A percentile compares a stretch with the other conserved stretches of the same genome.
Evolutionary conservation across 2,888 invertebrate genomes (phyloP).

Genomic region (Corythucha ciliata): DNA sequence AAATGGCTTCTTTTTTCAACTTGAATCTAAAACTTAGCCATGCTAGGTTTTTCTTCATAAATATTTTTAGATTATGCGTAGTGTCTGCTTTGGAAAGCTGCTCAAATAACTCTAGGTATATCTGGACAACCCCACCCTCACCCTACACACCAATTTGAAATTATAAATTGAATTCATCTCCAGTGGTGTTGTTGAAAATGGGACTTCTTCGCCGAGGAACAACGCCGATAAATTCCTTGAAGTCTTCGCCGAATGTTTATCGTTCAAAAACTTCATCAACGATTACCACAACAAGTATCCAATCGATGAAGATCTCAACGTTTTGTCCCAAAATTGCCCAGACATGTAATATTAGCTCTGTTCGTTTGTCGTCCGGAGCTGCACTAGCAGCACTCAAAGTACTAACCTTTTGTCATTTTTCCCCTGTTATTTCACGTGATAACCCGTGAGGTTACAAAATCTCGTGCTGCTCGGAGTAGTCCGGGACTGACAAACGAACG

Average conservation of each 20-base stretch:
- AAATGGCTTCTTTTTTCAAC: constrained; percentile 39
- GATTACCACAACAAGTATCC: constrained; percentile 62
- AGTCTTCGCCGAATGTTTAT: constrained; percentile 45
- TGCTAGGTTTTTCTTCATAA: constrained; percentile 22
- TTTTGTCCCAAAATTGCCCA: constrained; percentile 52
- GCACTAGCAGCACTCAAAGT: not conserved
- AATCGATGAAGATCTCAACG: constrained; percentile 56
- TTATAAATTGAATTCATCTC: no score
- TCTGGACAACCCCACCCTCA: no score
- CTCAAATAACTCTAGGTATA: no score
- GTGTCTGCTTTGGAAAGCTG: constrained; percentile 20
- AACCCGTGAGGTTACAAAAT: no score
- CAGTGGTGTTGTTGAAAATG: no score
- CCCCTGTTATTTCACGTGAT: no score
- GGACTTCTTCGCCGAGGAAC: no score
- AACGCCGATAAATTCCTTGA: no score
- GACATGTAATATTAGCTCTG: constrained; percentile 60
- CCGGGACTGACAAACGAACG: no score
- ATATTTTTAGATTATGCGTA: constrained; percentile 21
- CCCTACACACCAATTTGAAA: no score
- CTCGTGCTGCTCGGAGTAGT: no score
- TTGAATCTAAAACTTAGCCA: constrained; percentile 25
- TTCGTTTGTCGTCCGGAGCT: not conserved
- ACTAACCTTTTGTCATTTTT: no score
- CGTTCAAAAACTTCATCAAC: constrained; percentile 51